Evolutionary conservation across 2,888 invertebrate genomes (phyloP).

Genomic region (Cataglyphis rosenhaueri): DNA sequence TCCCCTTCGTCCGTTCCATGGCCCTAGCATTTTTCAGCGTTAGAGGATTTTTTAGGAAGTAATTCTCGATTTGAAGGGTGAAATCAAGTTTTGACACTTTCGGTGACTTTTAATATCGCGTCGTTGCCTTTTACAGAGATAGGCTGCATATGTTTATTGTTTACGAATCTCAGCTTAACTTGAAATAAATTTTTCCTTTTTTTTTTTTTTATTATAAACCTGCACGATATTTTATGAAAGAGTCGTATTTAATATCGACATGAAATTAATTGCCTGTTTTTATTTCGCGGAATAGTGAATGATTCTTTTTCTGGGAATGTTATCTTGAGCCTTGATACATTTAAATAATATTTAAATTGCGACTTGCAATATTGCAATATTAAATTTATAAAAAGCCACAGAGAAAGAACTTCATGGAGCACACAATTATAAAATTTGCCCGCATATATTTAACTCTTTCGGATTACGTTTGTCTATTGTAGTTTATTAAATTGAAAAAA

Average conservation of each 20-base stretch:
- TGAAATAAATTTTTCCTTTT: constrained; percentile 5
- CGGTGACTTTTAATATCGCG: constrained; percentile 24
- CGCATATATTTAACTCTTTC: no score
- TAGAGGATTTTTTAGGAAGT: constrained; percentile 74
- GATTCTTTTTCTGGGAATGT: neutral
- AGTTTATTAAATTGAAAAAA: no score
- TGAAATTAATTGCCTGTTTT: constrained; percentile 6
- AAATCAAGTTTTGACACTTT: constrained; percentile 57
- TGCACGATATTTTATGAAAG: neutral
- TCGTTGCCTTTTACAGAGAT: neutral
- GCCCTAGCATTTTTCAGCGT: constrained; percentile 63
- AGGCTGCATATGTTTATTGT: neutral
- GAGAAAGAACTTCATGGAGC: neutral
- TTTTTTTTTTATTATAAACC: neutral
- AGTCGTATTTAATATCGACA: neutral
- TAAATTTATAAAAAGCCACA: neutral
- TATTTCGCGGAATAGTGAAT: neutral
- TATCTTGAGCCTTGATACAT: neutral
- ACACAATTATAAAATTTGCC: no score
- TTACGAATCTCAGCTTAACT: constrained; percentile 4
- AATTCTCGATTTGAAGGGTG: constrained; percentile 70
- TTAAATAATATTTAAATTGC: constrained; percentile 7
- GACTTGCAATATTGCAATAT: neutral
- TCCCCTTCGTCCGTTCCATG: constrained; percentile 31
- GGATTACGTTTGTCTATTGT: no score